A percentile compares a stretch with the other conserved stretches of the same genome.
These are phyloP conservation scores for Bothrops alternatus DNA, from an alignment of 2,797 vertebrate species.

Conservation along the genomic window DNA sequence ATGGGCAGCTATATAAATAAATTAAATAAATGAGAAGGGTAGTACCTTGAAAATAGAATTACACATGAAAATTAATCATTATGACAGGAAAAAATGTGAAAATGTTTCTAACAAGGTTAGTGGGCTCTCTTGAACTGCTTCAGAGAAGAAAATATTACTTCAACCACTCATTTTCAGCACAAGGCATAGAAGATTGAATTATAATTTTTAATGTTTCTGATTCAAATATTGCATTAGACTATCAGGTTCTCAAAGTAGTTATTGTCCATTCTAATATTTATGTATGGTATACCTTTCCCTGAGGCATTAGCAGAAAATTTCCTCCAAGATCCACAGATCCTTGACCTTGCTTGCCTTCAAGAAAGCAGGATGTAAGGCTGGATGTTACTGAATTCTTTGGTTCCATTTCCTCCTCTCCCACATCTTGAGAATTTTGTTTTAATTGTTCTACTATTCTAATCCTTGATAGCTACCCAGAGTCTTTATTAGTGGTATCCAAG, in stretches of 20 bases:
- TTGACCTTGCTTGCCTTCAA: not conserved
- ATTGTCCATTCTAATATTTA: not conserved
- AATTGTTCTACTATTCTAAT: not conserved
- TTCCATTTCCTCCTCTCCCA: not conserved
- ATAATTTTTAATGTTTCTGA: not conserved
- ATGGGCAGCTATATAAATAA: not conserved
- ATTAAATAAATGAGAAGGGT: not conserved
- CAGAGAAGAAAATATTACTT: not conserved
- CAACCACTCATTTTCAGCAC: not conserved
- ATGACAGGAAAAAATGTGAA: not conserved
- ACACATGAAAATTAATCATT: not conserved
- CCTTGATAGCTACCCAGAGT: not conserved
- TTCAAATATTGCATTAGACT: not conserved
- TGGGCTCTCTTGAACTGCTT: not conserved
- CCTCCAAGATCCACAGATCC: not conserved
- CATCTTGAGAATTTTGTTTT: not conserved
- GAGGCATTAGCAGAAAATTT: not conserved
- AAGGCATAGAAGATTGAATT: not conserved
- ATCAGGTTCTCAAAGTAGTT: not conserved
- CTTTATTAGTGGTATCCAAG: not conserved
- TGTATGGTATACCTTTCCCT: not conserved
- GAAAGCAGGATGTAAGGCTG: not conserved
- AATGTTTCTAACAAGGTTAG: not conserved
- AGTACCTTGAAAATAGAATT: not conserved
- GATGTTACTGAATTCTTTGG: not conserved